Evolutionary conservation across 2,797 vertebrate genomes (phyloP).

Genomic region (Delichon dasypus): DNA sequence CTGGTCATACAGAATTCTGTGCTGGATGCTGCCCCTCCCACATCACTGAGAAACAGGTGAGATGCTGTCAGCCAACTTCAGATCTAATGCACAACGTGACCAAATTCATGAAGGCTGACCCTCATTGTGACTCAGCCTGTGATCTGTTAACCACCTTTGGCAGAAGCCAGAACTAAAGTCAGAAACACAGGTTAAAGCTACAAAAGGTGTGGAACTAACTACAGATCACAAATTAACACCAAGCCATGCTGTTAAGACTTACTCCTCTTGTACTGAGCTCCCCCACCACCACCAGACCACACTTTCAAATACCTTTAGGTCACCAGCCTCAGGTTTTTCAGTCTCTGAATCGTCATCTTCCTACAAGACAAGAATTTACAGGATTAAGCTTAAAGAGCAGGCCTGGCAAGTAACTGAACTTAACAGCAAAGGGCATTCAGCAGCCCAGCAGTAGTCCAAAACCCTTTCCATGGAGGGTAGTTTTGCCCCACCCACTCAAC

Average conservation of each 20-base stretch:
- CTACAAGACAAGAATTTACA: constrained; percentile 93
- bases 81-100: background rate
- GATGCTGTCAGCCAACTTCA: background rate
- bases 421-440: constrained; percentile 60
- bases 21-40: background rate
- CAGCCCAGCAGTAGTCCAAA: constrained; percentile 30
- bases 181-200: background rate
- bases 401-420: constrained; percentile 56
- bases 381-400: constrained; percentile 80
- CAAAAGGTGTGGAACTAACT: constrained; percentile 3
- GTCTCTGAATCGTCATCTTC: constrained; percentile 96
- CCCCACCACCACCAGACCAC: constrained; percentile 65
- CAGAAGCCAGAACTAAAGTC: background rate
- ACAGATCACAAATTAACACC: background rate
- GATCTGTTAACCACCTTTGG: background rate
- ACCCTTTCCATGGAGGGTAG: background rate
- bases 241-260: constrained; percentile 54
- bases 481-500: constrained; percentile 20
- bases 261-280: constrained; percentile 57
- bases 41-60: background rate
- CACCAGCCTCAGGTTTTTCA: constrained; percentile 91
- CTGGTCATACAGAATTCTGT: background rate
- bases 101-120: background rate
- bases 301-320: constrained; percentile 92
- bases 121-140: background rate